Evolutionary conservation across 2,113 vertebrate genomes (phyloP), one percentile per base, ranked within the genome.

Genomic region (Chionodraco myersi): DNA sequence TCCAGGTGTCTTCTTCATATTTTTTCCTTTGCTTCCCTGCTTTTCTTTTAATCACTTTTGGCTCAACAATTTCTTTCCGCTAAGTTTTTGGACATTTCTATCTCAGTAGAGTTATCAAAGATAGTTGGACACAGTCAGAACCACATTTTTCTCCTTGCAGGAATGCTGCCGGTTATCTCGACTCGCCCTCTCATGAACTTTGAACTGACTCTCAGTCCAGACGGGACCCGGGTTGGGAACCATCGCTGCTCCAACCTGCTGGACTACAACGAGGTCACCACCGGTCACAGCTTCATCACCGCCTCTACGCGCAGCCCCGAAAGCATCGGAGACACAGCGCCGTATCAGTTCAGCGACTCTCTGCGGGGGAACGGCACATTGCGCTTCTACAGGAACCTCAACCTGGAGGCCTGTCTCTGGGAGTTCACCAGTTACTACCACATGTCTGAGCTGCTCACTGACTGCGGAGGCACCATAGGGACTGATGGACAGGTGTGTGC

Each of bases 161-260:
- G 97, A 34, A 96, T 99, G 97, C 94, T 99, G 4, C 98, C 98
- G 0, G 95, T 96, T 12, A 92, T 99, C 89, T 99, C 97, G 72
- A 99, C 97, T 1, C 96, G 96, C 10, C 94, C 96, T 14, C 96
- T 99, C 67, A 96, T 94, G 86, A 98, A 97, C 93, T 97, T 99
- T 53, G 96, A 99, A 66, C 93, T 98, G 84, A 98, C 96, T 0
- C 96, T 99, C 30, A 98, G 97, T 77, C 97, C 95, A 0, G 97
- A 98, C 15, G 97, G 98, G 48, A 96, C 96, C 1, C 96, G 97
- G 7, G 96, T 95, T 10, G 97, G 96, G 44, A 97, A 97, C 92
- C 97, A 98, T 88, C 97, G 95, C 74, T 99, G 97, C 91, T 99
- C 98, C 82, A 99, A 99, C 91, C 85, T 99, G 65, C 86, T 98